Evolutionary conservation across 1,140 invertebrate genomes (phyloP).

Genomic region (Meteorus sp.): DNA sequence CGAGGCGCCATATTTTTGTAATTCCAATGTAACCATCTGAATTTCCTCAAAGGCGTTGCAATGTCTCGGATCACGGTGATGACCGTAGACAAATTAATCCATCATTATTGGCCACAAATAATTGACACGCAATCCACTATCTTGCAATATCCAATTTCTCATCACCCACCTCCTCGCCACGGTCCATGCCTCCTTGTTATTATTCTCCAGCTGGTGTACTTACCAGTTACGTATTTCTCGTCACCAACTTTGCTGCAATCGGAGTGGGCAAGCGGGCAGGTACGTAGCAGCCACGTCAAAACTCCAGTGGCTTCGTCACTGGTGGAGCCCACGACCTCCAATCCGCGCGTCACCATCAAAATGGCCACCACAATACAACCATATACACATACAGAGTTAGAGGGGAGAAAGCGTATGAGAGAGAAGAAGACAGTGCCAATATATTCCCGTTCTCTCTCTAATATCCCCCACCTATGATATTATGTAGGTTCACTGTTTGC

Average conservation of each 20-base stretch:
- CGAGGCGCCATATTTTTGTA: constrained; percentile 14
- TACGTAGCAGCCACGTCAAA: constrained; percentile 95
- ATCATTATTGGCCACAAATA: constrained; percentile 2
- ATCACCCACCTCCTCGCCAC: constrained; percentile 36
- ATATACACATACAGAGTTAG: no score
- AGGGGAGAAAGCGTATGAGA: no score
- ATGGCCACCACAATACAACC: constrained; percentile 58
- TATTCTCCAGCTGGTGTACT: constrained; percentile 75
- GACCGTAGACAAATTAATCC: no score
- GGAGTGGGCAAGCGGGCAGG: constrained; percentile 87
- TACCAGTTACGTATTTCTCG: constrained; percentile 93
- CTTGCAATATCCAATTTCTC: neutral
- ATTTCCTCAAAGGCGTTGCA: constrained; percentile 4
- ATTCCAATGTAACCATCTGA: neutral
- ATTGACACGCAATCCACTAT: neutral
- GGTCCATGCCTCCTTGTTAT: constrained; percentile 70
- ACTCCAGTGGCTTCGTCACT: constrained; percentile 88
- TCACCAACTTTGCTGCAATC: constrained; percentile 89
- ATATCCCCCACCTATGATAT: neutral
- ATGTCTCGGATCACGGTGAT: neutral
- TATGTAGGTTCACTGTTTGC: neutral
- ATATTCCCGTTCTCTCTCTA: constrained; percentile 14
- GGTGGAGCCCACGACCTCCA: constrained; percentile 63
- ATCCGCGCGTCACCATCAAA: constrained; percentile 72
- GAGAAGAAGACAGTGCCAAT: constrained; percentile 11